phyloP scores from a whole-genome alignment of 2,888 invertebrate genomes.

The Maniola hyperantus region DNA sequence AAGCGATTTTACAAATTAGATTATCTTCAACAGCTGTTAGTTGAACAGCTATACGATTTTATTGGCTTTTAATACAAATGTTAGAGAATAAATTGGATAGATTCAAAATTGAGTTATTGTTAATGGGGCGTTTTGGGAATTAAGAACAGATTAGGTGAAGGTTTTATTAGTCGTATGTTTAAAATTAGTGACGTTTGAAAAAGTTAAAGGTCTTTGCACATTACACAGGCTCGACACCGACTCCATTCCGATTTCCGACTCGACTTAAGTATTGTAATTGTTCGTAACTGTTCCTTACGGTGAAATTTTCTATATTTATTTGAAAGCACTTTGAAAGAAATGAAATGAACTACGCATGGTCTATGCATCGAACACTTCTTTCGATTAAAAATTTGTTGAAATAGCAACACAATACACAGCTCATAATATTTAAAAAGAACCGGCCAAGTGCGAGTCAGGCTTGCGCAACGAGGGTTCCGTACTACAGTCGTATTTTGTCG shows the following conservation, averaged over 20 bases:
- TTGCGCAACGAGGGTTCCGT: too few species aligned
- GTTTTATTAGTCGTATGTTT: neutral
- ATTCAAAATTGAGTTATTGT: conserved; percentile 23
- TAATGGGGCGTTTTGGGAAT: conserved; percentile 13
- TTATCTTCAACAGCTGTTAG: conserved; percentile 61
- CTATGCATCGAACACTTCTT: too few species aligned
- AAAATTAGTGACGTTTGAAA: neutral
- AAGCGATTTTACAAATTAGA: conserved; percentile 66
- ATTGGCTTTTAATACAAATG: conserved; percentile 30
- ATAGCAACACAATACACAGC: too few species aligned
- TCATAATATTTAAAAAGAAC: too few species aligned
- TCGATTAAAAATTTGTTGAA: too few species aligned
- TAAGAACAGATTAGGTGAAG: conserved; percentile 13
- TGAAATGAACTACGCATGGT: too few species aligned
- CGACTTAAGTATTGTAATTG: neutral
- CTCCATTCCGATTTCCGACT: neutral
- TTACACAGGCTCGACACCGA: neutral
- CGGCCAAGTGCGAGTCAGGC: too few species aligned
- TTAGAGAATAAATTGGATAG: conserved; percentile 6
- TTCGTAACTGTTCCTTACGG: too few species aligned
- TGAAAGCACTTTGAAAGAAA: too few species aligned
- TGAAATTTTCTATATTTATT: too few species aligned
- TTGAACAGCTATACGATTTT: conserved; percentile 31
- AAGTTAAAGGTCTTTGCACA: neutral
- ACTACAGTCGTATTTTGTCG: too few species aligned